Evolutionary conservation across 2,888 invertebrate species (phyloP).

Genomic region (Linnaemya vulpina): DNA sequence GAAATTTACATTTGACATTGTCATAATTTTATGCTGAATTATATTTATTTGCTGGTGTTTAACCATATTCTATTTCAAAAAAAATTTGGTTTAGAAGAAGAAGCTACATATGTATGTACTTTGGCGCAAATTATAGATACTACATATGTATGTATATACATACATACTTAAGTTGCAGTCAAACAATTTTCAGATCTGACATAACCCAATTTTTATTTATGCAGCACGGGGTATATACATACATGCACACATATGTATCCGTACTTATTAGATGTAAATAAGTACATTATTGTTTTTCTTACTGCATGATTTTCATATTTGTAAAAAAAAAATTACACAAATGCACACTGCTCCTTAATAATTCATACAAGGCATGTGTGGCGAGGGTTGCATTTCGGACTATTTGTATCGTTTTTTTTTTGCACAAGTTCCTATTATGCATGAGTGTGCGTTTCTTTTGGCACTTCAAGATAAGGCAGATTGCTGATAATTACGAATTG

Average conservation of each 20-base stretch:
- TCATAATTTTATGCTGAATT: no score
- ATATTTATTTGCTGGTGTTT: no score
- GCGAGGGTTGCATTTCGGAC: constrained; percentile 1
- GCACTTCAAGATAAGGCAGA: constrained; percentile 31
- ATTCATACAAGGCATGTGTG: neutral
- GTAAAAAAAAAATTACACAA: neutral
- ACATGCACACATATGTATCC: neutral
- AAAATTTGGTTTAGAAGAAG: no score
- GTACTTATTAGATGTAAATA: neutral
- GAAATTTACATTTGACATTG: no score
- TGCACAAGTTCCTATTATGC: constrained; percentile 39
- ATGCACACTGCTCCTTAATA: neutral
- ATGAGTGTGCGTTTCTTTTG: constrained; percentile 34
- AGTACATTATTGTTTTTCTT: no score
- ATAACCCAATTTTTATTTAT: constrained; percentile 59
- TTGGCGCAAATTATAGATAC: neutral
- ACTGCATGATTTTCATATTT: no score
- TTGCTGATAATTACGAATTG: constrained; percentile 29
- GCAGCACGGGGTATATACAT: neutral
- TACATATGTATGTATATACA: neutral
- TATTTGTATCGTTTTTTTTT: constrained; percentile 60
- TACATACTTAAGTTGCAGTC: neutral
- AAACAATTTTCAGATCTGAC: constrained; percentile 26
- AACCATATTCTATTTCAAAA: no score
- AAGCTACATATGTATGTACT: no score